Conservation (phyloP, 2,797 vertebrate genomes). For the Scarus forsteni region DNA sequence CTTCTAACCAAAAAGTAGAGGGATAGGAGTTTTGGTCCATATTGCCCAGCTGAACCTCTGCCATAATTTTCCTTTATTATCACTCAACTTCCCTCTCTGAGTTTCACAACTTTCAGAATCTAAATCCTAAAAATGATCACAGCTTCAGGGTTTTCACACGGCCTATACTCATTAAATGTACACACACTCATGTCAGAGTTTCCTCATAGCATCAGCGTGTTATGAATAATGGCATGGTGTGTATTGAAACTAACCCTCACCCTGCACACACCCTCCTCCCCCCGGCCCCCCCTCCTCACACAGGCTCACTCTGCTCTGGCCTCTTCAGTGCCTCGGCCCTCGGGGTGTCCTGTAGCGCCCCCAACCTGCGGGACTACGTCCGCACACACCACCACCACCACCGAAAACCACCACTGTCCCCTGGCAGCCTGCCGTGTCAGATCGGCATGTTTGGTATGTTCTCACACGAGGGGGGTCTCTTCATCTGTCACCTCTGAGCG, state of each 20-base stretch:
- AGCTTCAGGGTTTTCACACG: constrained; percentile 22
- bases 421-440: constrained; percentile 91
- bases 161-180: constrained; percentile 1
- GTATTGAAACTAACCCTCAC: constrained; percentile 80
- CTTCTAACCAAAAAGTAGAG: too few species aligned
- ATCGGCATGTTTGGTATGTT: constrained; percentile 96
- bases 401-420: constrained; percentile 91
- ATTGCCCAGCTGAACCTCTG: too few species aligned
- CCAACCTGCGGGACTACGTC: constrained; percentile 97
- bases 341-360: constrained; percentile 95
- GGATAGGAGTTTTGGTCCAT: too few species aligned
- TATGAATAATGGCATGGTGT: constrained; percentile 70
- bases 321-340: constrained; percentile 98
- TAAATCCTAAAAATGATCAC: background rate
- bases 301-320: constrained; percentile 96
- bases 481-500: background rate
- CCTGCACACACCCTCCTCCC: constrained; percentile 50
- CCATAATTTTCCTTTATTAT: too few species aligned
- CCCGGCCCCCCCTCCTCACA: constrained; percentile 72
- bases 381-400: constrained; percentile 89
- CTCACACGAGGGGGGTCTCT: constrained; percentile 23
- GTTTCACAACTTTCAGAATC: background rate
- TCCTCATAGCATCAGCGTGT: constrained; percentile 30
- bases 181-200: constrained; percentile 5
- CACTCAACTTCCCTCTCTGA: too few species aligned